Evolutionary conservation across 2,797 vertebrate genomes (phyloP).

Genomic region (Tarsius wallacei): DNA sequence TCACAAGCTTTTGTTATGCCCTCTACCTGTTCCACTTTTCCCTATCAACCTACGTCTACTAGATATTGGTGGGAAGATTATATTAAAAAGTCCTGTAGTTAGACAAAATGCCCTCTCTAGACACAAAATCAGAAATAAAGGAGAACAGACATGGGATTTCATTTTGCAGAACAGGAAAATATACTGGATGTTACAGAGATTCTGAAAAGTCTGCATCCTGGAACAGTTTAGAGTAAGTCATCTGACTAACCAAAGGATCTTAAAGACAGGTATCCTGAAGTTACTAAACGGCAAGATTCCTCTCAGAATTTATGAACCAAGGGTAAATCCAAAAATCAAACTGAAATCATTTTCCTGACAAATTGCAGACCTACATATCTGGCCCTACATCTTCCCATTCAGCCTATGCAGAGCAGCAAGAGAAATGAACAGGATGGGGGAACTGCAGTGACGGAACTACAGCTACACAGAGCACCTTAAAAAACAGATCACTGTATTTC

Average conservation of each 20-base stretch:
- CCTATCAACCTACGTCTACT: not conserved
- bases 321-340: constrained; percentile 54
- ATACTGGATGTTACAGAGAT: not conserved
- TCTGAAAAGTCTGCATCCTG: not conserved
- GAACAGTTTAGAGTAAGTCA: not conserved
- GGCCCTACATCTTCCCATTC: not conserved
- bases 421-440: not conserved
- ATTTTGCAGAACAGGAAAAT: constrained; percentile 1
- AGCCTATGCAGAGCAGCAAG: not conserved
- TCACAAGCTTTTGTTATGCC: not conserved
- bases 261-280: not conserved
- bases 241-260: not conserved
- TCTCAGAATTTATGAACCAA: constrained; percentile 49
- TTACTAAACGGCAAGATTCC: not conserved
- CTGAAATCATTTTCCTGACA: not conserved
- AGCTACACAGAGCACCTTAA: not conserved
- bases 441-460: not conserved
- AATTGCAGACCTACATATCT: constrained; percentile 6
- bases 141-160: not conserved
- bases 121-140: constrained; percentile 13
- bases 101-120: not conserved
- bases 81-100: not conserved
- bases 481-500: not conserved
- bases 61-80: not conserved
- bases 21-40: not conserved